These are phyloP conservation scores for Oligia latruncula DNA, from an alignment of 2,888 invertebrate species.

Conservation along the genomic window DNA sequence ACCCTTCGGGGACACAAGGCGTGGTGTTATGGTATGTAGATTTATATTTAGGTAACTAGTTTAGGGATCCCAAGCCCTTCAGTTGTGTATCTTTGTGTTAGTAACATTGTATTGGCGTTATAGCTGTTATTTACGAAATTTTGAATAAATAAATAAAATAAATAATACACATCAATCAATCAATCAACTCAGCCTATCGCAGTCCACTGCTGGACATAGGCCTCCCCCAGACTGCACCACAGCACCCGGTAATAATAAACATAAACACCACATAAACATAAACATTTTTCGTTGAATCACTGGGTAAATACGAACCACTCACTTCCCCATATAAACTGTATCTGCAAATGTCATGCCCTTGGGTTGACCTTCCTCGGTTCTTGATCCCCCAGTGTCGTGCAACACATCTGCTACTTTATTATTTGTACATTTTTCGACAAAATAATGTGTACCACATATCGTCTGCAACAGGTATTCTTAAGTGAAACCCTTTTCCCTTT, in stretches of 20 bases:
- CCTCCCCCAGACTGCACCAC: too few relatives aligned
- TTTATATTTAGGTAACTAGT: background rate
- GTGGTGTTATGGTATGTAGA: background rate
- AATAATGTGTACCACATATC: conserved; percentile 27
- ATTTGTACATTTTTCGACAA: conserved; percentile 51
- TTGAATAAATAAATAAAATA: too few relatives aligned
- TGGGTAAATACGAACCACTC: background rate
- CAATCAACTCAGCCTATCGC: too few relatives aligned
- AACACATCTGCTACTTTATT: conserved; percentile 52
- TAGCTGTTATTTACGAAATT: too few relatives aligned
- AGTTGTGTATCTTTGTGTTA: too few relatives aligned
- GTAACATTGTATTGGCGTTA: too few relatives aligned
- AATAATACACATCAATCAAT: too few relatives aligned
- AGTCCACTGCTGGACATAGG: too few relatives aligned
- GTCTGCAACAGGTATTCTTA: conserved; percentile 43
- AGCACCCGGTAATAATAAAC: too few relatives aligned
- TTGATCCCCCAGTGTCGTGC: conserved; percentile 26
- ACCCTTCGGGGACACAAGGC: too few relatives aligned
- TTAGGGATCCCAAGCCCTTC: background rate
- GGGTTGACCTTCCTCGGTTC: conserved; percentile 11
- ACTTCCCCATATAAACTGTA: conserved; percentile 22
- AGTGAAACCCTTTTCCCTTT: conserved; percentile 48
- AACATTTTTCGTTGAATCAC: background rate
- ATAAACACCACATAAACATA: too few relatives aligned
- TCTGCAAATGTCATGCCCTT: conserved; percentile 12